Evolutionary conservation across 2,888 invertebrate genomes (phyloP).

Genomic region (Spodoptera littoralis): DNA sequence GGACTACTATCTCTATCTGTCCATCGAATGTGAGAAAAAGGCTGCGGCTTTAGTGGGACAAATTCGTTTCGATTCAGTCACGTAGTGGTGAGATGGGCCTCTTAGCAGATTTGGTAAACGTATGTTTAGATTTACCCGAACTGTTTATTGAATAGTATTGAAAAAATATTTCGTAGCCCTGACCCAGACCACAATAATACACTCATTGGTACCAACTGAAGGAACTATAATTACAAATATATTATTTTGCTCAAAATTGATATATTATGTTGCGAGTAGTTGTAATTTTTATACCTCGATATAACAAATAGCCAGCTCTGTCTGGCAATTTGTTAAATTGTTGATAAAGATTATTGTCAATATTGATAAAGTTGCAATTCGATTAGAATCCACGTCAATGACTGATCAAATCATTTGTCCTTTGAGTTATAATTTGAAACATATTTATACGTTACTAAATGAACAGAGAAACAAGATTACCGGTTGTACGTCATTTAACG

Average conservation of each 20-base stretch:
- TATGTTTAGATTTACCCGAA: slow-evolving; percentile 79
- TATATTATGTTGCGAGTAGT: no score
- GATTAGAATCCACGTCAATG: slow-evolving; percentile 1
- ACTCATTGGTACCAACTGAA: slow-evolving; percentile 5
- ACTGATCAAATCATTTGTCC: slow-evolving; percentile 10
- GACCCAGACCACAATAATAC: background rate
- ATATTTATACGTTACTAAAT: slow-evolving; percentile 37
- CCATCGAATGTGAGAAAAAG: slow-evolving; percentile 84
- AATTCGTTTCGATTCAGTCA: slow-evolving; percentile 87
- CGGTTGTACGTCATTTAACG: slow-evolving; percentile 73
- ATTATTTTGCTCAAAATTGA: no score
- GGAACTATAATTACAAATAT: no score
- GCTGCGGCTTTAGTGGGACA: slow-evolving; percentile 84
- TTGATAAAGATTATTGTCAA: no score
- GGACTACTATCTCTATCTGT: slow-evolving; percentile 84
- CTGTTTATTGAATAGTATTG: slow-evolving; percentile 82
- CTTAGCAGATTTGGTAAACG: slow-evolving; percentile 83
- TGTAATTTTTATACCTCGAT: no score
- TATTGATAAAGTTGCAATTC: background rate
- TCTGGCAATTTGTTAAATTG: no score
- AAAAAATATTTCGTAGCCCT: slow-evolving; percentile 52
- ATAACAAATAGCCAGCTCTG: no score
- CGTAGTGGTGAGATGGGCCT: slow-evolving; percentile 81
- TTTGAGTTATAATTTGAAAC: slow-evolving; percentile 3
- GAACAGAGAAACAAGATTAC: slow-evolving; percentile 69